These are phyloP conservation scores for Globodera ellingtonae DNA, from an alignment of 1,140 invertebrate species.

Conservation along the genomic window DNA sequence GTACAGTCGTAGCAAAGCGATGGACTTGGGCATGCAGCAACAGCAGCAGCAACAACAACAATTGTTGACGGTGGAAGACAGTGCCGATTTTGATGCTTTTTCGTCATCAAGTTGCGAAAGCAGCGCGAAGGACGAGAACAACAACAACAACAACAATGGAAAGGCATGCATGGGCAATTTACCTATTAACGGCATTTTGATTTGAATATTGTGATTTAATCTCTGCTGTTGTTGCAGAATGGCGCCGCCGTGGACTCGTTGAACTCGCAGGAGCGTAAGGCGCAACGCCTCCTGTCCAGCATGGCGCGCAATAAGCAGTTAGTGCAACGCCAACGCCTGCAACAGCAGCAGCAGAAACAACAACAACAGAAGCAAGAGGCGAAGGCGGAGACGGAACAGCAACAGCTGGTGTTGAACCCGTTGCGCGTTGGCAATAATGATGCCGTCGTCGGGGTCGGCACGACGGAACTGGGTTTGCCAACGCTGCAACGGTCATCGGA, in stretches of 20 bases:
- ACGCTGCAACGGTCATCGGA: background rate
- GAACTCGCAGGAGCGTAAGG: conserved; percentile 24
- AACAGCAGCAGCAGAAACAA: background rate
- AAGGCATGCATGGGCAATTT: background rate
- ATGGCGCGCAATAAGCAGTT: conserved; percentile 16
- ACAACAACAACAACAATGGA: conserved; percentile 4
- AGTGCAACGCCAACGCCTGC: background rate
- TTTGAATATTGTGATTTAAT: too few relatives aligned
- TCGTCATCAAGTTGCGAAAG: background rate
- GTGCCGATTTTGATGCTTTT: background rate
- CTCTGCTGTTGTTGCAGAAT: conserved; percentile 10
- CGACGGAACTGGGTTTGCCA: too few relatives aligned
- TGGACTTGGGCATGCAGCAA: conserved; percentile 41
- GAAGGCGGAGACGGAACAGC: background rate
- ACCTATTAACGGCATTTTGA: too few relatives aligned
- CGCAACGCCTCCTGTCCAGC: conserved; percentile 20
- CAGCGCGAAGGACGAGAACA: conserved; percentile 13
- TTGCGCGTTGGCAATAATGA: too few relatives aligned
- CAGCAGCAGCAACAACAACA: conserved; percentile 21
- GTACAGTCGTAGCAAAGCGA: conserved; percentile 61
- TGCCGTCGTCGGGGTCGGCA: too few relatives aligned
- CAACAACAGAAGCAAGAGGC: conserved; percentile 6
- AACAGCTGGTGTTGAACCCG: background rate
- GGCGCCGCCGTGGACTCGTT: background rate
- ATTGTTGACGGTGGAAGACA: background rate